Percentiles rank a stretch among this genome's conserved stretches.
Evolutionary conservation across 2,113 vertebrate genomes (phyloP).

Genomic region (Sarotherodon lohbergeri): DNA sequence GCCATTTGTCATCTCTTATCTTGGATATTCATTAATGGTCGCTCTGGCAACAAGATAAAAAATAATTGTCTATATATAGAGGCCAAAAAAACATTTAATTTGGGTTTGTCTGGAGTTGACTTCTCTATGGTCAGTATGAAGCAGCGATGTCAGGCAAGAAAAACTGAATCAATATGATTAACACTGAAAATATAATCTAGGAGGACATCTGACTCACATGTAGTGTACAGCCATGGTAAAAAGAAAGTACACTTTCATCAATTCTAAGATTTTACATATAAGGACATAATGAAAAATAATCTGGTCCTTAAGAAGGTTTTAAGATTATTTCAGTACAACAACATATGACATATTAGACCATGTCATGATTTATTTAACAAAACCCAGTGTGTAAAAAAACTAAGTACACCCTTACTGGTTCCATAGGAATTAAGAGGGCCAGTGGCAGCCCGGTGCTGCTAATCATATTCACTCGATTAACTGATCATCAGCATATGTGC

Average conservation of each 20-base stretch:
- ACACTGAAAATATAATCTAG: neutral
- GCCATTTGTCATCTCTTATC: conserved; percentile 39
- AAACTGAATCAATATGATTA: conserved; percentile 24
- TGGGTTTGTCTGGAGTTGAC: conserved; percentile 19
- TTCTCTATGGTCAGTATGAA: conserved; percentile 9
- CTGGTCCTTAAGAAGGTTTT: neutral
- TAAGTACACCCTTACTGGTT: neutral
- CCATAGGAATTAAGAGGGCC: neutral
- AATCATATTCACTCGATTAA: neutral
- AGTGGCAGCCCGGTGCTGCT: neutral
- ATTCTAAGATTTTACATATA: neutral
- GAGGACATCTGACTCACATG: conserved; percentile 8
- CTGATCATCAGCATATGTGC: neutral
- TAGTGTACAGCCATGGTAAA: neutral
- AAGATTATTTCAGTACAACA: neutral
- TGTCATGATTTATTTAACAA: neutral
- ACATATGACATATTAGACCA: neutral
- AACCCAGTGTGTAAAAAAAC: neutral
- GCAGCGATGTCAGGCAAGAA: conserved; percentile 17
- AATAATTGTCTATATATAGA: neutral
- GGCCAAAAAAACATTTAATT: conserved; percentile 35
- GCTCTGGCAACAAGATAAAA: neutral
- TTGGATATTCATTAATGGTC: neutral
- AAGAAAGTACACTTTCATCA: neutral
- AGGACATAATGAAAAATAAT: neutral